Percentiles rank a stretch among this genome's conserved stretches.
Evolutionary conservation across 2,888 invertebrate genomes (phyloP).

Genomic region (Theretra japonica): DNA sequence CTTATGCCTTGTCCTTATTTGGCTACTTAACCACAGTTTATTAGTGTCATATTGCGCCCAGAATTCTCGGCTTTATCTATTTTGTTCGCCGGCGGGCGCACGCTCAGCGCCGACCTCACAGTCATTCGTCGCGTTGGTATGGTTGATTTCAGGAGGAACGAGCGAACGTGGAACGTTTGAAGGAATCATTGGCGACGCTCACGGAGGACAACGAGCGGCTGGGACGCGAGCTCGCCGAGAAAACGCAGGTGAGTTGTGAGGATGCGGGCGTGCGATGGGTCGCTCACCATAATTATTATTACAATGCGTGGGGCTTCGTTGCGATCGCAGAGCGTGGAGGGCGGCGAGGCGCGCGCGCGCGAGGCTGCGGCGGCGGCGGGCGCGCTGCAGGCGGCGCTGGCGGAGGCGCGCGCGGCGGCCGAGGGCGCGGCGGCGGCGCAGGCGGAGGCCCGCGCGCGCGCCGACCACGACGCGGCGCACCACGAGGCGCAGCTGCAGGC

Average conservation of each 20-base stretch:
- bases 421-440: constrained; percentile 20
- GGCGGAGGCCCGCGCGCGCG: neutral
- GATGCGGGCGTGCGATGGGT: constrained; percentile 52
- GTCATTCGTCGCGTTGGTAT: neutral
- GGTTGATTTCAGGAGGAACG: neutral
- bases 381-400: neutral
- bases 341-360: constrained; percentile 46
- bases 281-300: constrained; percentile 47
- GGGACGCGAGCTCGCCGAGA: constrained; percentile 40
- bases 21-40: too few relatives aligned
- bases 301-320: constrained; percentile 44
- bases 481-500: constrained; percentile 43
- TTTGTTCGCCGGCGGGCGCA: too few relatives aligned
- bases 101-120: too few relatives aligned
- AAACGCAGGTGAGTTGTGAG: constrained; percentile 36
- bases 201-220: constrained; percentile 44
- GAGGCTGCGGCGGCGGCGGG: constrained; percentile 49
- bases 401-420: constrained; percentile 42
- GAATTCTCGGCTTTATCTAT: too few relatives aligned
- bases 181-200: neutral
- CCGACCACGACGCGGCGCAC: neutral
- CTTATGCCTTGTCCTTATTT: too few relatives aligned
- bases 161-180: neutral
- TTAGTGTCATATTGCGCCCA: too few relatives aligned
- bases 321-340: constrained; percentile 47